Conservation (phyloP, 2,888 invertebrate species). For the Drosophila mettleri region DNA sequence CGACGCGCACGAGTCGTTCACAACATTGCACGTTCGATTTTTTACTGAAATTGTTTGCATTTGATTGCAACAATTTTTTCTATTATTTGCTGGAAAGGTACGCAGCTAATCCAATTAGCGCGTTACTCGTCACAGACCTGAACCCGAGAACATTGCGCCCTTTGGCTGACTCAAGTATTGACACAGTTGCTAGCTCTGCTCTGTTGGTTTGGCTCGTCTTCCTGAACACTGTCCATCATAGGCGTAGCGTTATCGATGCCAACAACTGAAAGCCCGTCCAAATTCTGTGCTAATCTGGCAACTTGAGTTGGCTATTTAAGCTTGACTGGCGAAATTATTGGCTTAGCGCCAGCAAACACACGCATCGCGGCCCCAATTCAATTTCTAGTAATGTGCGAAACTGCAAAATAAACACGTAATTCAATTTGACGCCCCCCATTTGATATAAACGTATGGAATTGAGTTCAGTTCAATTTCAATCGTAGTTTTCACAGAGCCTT, state of each 20-base stretch:
- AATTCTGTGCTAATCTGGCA: slow-evolving; percentile 73
- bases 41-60: slow-evolving; percentile 72
- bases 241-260: slow-evolving; percentile 25
- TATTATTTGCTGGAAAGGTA: slow-evolving; percentile 62
- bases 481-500: slow-evolving; percentile 10
- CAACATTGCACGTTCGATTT: slow-evolving; percentile 71
- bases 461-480: slow-evolving; percentile 29
- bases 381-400: slow-evolving; percentile 27
- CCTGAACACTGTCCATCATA: slow-evolving; percentile 46
- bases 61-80: slow-evolving; percentile 69
- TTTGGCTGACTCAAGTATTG: slow-evolving; percentile 62
- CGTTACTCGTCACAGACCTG: slow-evolving; percentile 41
- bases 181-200: slow-evolving; percentile 52
- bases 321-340: slow-evolving; percentile 68
- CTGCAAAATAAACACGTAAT: slow-evolving; percentile 40
- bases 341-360: slow-evolving; percentile 54
- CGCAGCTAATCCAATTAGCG: slow-evolving; percentile 75
- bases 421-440: slow-evolving; percentile 65
- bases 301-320: slow-evolving; percentile 67
- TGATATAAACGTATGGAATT: slow-evolving; percentile 31
- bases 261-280: slow-evolving; percentile 33
- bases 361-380: slow-evolving; percentile 55
- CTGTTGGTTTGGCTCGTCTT: slow-evolving; percentile 47
- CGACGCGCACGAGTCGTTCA: slow-evolving; percentile 59
- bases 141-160: slow-evolving; percentile 23